A percentile compares a stretch with the other conserved stretches of the same genome.
Evolutionary conservation across 2,888 invertebrate genomes (phyloP).

Genomic region (Galerucella nymphaeae): DNA sequence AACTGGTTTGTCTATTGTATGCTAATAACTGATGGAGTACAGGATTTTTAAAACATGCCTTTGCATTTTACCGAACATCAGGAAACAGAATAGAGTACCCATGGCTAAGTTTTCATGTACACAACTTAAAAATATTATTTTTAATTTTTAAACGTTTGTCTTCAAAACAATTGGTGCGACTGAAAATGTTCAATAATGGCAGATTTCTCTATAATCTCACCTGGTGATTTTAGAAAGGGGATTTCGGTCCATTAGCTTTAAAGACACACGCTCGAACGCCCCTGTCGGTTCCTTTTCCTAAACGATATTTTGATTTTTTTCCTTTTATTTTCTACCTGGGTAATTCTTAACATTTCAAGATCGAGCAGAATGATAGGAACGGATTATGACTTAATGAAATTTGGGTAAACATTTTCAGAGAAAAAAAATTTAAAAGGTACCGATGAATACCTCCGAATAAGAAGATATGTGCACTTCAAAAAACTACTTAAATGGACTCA

Average conservation of each 20-base stretch:
- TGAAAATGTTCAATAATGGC: neutral
- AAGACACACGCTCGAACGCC: conserved; percentile 63
- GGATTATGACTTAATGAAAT: conserved; percentile 49
- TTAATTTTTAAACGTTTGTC: too few relatives aligned
- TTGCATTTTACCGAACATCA: too few relatives aligned
- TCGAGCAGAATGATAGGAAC: conserved; percentile 46
- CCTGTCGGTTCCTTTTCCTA: conserved; percentile 60
- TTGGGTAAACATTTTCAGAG: conserved; percentile 46
- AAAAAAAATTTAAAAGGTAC: conserved; percentile 36
- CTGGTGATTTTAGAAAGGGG: conserved; percentile 46
- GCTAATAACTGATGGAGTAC: too few relatives aligned
- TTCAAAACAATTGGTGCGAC: neutral
- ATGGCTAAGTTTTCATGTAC: too few relatives aligned
- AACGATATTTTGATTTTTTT: conserved; percentile 50
- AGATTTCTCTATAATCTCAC: conserved; percentile 38
- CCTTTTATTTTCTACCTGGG: conserved; percentile 43
- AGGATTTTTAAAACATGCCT: too few relatives aligned
- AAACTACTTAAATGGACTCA: neutral
- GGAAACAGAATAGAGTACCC: too few relatives aligned
- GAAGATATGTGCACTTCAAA: conserved; percentile 17
- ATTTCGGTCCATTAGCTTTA: conserved; percentile 61
- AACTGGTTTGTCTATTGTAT: too few relatives aligned
- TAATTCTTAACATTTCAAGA: conserved; percentile 44
- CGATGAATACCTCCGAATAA: conserved; percentile 32
- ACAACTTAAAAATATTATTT: too few relatives aligned